These are phyloP conservation scores for Rhagoletis zephyria DNA, from an alignment of 1,140 invertebrate genomes.

Conservation along the genomic window DNA sequence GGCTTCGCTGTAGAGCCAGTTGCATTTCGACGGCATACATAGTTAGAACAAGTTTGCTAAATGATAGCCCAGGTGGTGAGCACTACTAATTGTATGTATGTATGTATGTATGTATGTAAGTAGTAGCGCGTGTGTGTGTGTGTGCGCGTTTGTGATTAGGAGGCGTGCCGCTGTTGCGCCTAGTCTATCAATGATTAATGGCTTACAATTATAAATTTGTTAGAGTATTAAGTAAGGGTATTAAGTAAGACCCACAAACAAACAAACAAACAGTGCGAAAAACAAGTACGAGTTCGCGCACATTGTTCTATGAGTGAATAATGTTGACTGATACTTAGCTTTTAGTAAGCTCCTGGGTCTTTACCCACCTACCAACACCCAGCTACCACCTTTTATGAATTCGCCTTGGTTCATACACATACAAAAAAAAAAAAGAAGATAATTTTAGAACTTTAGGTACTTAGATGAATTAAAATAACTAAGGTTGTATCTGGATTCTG, in stretches of 20 bases:
- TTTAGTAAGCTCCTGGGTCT: background rate
- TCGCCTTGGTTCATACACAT: too few species aligned
- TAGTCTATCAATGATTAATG: conserved; percentile 43
- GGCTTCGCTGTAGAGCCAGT: background rate
- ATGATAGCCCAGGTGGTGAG: background rate
- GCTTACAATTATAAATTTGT: conserved; percentile 40
- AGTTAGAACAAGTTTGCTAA: conserved; percentile 5
- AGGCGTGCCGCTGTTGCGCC: conserved; percentile 6
- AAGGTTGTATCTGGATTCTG: too few species aligned
- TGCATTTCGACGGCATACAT: background rate
- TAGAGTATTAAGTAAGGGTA: background rate
- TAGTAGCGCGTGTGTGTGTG: background rate
- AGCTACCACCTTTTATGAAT: too few species aligned
- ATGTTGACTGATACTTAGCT: too few species aligned
- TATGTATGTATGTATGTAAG: too few species aligned
- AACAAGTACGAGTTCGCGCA: background rate
- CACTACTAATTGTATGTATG: background rate
- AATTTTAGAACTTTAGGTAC: background rate
- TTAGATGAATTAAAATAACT: background rate
- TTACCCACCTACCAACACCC: background rate
- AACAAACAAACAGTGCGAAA: background rate
- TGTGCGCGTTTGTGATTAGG: background rate
- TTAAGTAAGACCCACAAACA: conserved; percentile 1
- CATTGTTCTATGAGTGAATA: too few species aligned
- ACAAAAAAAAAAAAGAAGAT: too few species aligned